Base-by-base conservation (phyloP, 1,140 invertebrate species). In the Armadillidium nasatum region DNA sequence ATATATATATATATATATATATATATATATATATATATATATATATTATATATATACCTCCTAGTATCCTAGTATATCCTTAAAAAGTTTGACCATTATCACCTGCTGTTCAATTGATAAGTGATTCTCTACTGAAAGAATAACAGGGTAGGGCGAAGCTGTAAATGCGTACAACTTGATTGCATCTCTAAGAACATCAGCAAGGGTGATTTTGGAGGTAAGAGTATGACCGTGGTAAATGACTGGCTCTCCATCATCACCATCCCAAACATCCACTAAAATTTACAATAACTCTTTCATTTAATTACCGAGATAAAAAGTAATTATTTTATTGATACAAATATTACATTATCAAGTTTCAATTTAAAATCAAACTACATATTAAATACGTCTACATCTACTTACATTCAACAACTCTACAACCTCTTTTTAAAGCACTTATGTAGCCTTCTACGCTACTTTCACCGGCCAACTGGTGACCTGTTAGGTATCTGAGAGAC, bases 181-280 rank as follows among this genome's bases (percentile, higher is more conserved):
- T 79, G 87, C 86, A 80, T 87, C 86, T 60, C 84, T 83, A 21
- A 89, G 81, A 10, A 88, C 86, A 82, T 89, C 88, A 76, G 85
- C 83, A 78, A 89, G 87, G 50, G 85, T 83, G 71, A 89, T 87
- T 81, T 87, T 88, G 46, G 87, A 85, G 0, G 88, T 88, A 7
- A 89, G 82, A 9, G 88, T 89, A 82, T 87, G 86, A 23, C 88
- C 88, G 78, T 89, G 88, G 80, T 87, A 88, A 67, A 89, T 86
- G 72, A 87, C 84, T 19, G 88, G 88, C 73, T 88, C 86, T 73
- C 84, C 85, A 76, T 88, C 85, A 21, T 87, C 85, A 6, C 88
- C 88, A 82, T 89, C 88, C 88, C 88, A 89, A 73, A 86, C 85
- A 82, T 89, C 88, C 83, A 89, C 88, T 89, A 82, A 70, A 85